Base-by-base conservation (phyloP, 2,113 vertebrate genomes). In the Stegastes partitus region DNA sequence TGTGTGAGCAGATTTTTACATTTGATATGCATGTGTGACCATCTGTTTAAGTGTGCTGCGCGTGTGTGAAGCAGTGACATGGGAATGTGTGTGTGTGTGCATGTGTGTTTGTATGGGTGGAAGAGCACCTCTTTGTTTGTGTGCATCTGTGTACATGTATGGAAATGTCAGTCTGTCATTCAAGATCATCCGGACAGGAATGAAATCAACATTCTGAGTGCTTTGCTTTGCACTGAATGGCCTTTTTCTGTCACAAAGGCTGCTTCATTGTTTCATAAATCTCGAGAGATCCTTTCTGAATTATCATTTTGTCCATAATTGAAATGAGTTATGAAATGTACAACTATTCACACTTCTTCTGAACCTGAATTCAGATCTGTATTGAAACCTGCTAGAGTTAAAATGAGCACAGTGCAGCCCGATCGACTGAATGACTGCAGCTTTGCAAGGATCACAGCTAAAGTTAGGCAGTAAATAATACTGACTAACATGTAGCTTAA, bases 51-150 rank as follows among this genome's bases (percentile, higher is more conserved):
- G 76, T 73, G 50, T 64, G 58, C 45, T 72, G 77, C 54, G 63
- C 77, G 54, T 77, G 76, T 81, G 51, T 68, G 72, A 56, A 59
- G 67, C 57, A 59, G 59, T 28, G 51, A 79, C 62, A 70, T 74
- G 69, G 68, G 55, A 42, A 34, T 39, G 68, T 14, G 25, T 19
- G 57, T 70, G 55, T 44, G 37, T 57, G 76, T 53, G 56, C 47
- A 58, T 18, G 26, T 28, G 0, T 59, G 37, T 22, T 39, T 62
- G 62, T 0, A 59, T 53, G 57, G 45, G 55, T 50, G 25, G 47
- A 25, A 42, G 67, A 76, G n/a, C 49, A 47, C 76, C 25, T 87
- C 79, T 87, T 87, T 90, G 83, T 87, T 84, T 81, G 49, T 57
- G 19, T 82, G 56, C 31, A 61, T 82, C 57, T 58, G 49, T 65